phyloP scores from a whole-genome alignment of 1,140 invertebrate species.

The Pseudomyrmex concolor region DNA sequence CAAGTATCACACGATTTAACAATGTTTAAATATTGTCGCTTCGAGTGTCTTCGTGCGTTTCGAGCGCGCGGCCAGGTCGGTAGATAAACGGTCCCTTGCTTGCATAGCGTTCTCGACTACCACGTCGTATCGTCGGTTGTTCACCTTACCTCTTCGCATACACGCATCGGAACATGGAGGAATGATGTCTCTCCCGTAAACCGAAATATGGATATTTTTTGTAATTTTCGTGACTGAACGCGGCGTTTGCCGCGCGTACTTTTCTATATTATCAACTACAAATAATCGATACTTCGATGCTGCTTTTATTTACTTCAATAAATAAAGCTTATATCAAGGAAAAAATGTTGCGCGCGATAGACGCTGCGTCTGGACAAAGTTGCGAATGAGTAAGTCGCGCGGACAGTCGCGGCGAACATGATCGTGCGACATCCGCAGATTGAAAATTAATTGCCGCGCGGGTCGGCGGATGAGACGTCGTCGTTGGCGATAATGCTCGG shows the following conservation, averaged over 20 bases:
- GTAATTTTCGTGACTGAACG: background rate
- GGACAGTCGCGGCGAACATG: constrained; percentile 37
- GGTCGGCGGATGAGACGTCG: background rate
- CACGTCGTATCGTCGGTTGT: constrained; percentile 60
- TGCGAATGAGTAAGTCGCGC: constrained; percentile 61
- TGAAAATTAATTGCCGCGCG: constrained; percentile 68
- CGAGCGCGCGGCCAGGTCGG: constrained; percentile 62
- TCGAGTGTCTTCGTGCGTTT: constrained; percentile 59
- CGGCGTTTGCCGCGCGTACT: background rate
- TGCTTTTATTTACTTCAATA: too few species aligned
- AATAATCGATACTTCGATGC: too few species aligned
- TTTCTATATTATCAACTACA: background rate
- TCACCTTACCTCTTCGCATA: constrained; percentile 60
- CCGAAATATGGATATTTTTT: constrained; percentile 9
- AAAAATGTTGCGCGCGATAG: constrained; percentile 6
- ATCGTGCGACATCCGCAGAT: constrained; percentile 32
- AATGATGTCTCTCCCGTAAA: background rate
- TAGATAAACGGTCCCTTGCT: constrained; percentile 74
- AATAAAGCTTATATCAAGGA: background rate
- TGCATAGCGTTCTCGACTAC: constrained; percentile 70
- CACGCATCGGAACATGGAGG: constrained; percentile 50
- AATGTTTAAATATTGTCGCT: constrained; percentile 75
- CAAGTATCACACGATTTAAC: constrained; percentile 72
- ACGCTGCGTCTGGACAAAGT: constrained; percentile 32
- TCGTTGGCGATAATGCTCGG: constrained; percentile 46